Evolutionary conservation across 1,140 invertebrate genomes (phyloP), one percentile per base, ranked within the genome.

Genomic region (Paralvinella palmiformis): DNA sequence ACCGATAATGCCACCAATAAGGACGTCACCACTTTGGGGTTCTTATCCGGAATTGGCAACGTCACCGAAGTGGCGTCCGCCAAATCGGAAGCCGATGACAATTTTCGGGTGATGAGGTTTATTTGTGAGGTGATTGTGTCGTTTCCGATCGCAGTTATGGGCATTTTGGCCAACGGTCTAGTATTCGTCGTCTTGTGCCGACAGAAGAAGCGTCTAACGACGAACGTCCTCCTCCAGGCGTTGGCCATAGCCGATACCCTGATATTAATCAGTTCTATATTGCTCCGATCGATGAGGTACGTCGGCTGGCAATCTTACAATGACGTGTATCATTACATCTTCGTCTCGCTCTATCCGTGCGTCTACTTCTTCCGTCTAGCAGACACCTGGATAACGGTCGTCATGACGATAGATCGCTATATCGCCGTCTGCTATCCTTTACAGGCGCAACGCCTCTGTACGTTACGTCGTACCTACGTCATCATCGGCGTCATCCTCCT

Each of bases 381-480:
- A 20, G 41, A 59, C 53, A 56, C 56, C 17, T 67, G 65, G 65
- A 37, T 67, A 2, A 63, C 56, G 27, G 56, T 55, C 15, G n/a
- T 65, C 17, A 31, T 67, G 29, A 65, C 65, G 15, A 27, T 65
- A 31, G 65, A 67, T 20, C 45, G 61, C 1, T 67, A 29, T 37
- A 65, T 65, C 62, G 65, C 65, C 41, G 55, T 67, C 15, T 64
- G 62, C 20, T 44, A 60, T 32, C 65, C 65, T 29, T 45, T 67
- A 6, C 65, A 67, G 36, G 62, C 45, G 2, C 56, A 64, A 10
- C 55, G 50, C 52, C 24, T 63, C 2, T 67, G 65, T 36, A 58
- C 62, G n/a, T 17, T 52, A n/a, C 20, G 32, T 22, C 22, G 44
- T n/a, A 59, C 62, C 13, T 33, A 41, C 7, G 31, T 31, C 13